These are phyloP conservation scores for Rhinella marina DNA, from an alignment of 2,797 vertebrate species.

Conservation along the genomic window DNA sequence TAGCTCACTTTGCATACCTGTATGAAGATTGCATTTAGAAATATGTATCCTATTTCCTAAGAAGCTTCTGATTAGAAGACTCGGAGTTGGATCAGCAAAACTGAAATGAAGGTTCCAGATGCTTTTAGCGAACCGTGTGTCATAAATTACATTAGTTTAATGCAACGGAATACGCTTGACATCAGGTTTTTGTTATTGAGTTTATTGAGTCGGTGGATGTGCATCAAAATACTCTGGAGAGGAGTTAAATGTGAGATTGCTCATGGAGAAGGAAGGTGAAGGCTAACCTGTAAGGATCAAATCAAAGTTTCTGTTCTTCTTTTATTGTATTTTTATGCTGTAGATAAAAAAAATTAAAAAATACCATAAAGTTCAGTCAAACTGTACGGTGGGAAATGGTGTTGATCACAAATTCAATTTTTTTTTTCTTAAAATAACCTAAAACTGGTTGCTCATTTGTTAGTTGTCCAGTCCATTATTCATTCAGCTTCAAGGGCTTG, in stretches of 20 bases:
- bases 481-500: neutral
- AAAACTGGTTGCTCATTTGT: neutral
- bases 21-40: slow-evolving; percentile 56
- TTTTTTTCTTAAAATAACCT: neutral
- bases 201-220: neutral
- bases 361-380: neutral
- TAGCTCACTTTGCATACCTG: slow-evolving; percentile 56
- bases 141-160: slow-evolving; percentile 56
- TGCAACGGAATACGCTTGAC: slow-evolving; percentile 49
- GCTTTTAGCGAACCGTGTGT: slow-evolving; percentile 54
- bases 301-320: neutral
- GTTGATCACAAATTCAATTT: too few relatives aligned
- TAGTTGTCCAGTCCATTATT: neutral
- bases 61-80: slow-evolving; percentile 53
- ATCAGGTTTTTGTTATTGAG: slow-evolving; percentile 18
- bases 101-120: slow-evolving; percentile 49
- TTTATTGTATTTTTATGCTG: neutral
- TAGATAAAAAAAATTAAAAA: neutral
- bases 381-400: too few relatives aligned
- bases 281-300: neutral
- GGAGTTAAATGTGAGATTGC: neutral
- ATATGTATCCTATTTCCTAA: slow-evolving; percentile 48
- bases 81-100: slow-evolving; percentile 54
- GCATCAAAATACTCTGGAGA: neutral
- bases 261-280: neutral